phyloP scores from a whole-genome alignment of 2,888 invertebrate genomes.

The Serrognathus titanus region DNA sequence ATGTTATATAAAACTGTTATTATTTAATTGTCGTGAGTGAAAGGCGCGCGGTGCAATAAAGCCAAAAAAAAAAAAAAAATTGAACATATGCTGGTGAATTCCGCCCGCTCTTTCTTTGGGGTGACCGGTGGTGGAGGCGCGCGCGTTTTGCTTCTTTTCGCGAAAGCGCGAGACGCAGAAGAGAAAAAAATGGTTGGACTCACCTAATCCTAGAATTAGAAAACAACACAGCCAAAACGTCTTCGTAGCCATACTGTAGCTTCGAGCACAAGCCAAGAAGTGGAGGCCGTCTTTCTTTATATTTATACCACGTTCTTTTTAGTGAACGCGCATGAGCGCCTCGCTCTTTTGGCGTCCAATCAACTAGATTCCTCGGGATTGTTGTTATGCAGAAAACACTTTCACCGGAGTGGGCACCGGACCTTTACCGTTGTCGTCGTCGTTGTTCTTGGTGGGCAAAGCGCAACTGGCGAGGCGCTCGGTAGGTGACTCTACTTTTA shows the following conservation, averaged over 20 bases:
- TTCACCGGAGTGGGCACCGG: constrained; percentile 7
- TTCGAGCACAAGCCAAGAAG: constrained; percentile 50
- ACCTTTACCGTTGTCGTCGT: constrained; percentile 13
- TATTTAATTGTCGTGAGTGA: no score
- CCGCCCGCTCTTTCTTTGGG: no score
- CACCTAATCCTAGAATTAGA: constrained; percentile 46
- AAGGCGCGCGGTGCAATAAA: no score
- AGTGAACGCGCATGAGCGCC: constrained; percentile 42
- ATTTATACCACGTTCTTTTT: constrained; percentile 47
- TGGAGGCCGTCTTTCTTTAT: constrained; percentile 46
- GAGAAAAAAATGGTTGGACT: constrained; percentile 34
- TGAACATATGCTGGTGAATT: no score
- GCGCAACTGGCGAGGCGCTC: constrained; percentile 37
- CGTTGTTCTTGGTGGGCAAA: constrained; percentile 26
- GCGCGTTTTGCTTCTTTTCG: no score
- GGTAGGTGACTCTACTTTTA: constrained; percentile 48
- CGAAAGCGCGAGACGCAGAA: no score
- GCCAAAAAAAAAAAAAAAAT: no score
- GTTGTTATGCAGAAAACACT: constrained; percentile 4
- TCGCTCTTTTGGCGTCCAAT: background rate
- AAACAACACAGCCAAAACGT: constrained; percentile 50
- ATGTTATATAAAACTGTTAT: no score
- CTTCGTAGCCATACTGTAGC: constrained; percentile 47
- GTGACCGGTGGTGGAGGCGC: no score
- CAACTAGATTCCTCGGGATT: background rate